Base-by-base conservation (phyloP, 2,113 vertebrate genomes). In the Indicator indicator region DNA sequence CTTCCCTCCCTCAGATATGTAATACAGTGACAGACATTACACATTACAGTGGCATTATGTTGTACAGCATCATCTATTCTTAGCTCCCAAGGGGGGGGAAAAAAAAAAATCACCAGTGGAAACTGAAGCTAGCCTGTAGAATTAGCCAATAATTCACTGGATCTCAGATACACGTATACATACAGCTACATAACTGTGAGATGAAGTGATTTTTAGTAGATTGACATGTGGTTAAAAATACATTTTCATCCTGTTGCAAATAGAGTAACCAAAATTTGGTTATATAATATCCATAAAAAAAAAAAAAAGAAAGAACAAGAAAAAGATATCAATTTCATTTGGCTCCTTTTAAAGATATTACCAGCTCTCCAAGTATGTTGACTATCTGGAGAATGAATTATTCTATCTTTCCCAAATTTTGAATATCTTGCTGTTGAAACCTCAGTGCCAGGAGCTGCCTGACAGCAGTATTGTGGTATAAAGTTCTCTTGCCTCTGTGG, bases 371-470 rank as follows among this genome's bases (percentile, higher is more conserved):
- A 91, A 95, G 82, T 79, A 93, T 90, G 92, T 93, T 96, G 93
- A 96, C 86, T 97, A 74, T 97, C 92, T 95, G 93, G 90, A 97
- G 95, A 97, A 97, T 74, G 94, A 97, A 95, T 97, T 95, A 91
- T 95, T 97, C 97, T 92, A 97, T 89, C 97, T 97, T 97, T 97
- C 94, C 96, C 97, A 97, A 97, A 97, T 97, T 97, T 97, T 97
- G 97, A 97, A 96, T 93, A 96, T 94, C 96, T 96, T 85, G 96
- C 97, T 97, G 96, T 96, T 97, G 97, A 98, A 98, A 96, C 97
- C 97, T 97, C 97, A 97, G 96, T 97, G 95, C 97, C 94, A 95
- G 95, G 91, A 94, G 76, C 88, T 94, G 78, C 93, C 95, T 97
- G 97, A 97, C 90, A 94, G 86, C 91, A 96, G 84, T 86, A 90